phyloP scores from a whole-genome alignment of 1,140 invertebrate species.

The Zaprionus vittiger region DNA sequence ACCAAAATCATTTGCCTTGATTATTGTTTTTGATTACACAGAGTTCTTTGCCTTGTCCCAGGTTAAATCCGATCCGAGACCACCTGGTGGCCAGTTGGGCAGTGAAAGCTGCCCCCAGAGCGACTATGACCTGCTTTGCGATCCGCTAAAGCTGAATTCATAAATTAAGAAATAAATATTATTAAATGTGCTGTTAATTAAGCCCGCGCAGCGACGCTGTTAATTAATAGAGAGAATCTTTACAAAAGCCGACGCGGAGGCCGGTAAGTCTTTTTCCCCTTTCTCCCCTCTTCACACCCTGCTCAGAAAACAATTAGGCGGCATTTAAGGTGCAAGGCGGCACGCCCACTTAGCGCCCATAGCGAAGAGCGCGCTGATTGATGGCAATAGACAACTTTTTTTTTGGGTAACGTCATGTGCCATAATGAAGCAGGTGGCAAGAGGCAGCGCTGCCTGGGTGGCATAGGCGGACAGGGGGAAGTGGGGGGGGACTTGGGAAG shows the following conservation, averaged over 20 bases:
- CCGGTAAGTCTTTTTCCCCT: conserved; percentile 45
- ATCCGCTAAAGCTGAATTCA: conserved; percentile 55
- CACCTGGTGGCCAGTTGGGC: conserved; percentile 38
- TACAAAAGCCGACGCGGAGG: conserved; percentile 58
- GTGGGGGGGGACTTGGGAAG: neutral
- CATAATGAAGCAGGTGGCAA: conserved; percentile 39
- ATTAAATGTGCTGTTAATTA: conserved; percentile 74
- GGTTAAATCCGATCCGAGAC: neutral
- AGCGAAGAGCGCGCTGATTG: conserved; percentile 61
- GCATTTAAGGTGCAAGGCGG: conserved; percentile 71
- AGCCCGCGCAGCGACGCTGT: conserved; percentile 50
- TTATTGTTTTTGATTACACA: neutral
- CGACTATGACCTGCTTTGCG: neutral
- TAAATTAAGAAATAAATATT: conserved; percentile 77
- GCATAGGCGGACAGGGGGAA: too few species aligned
- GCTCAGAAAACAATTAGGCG: conserved; percentile 69
- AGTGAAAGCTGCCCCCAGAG: conserved; percentile 56
- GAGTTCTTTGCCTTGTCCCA: neutral
- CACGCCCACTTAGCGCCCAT: conserved; percentile 53
- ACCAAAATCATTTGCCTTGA: too few species aligned
- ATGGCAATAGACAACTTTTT: conserved; percentile 64
- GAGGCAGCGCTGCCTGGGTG: neutral
- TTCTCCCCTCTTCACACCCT: neutral
- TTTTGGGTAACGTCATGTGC: conserved; percentile 12
- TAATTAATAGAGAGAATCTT: conserved; percentile 78